A percentile compares a stretch with the other conserved stretches of the same genome.
These are phyloP conservation scores for Acrobasis suavella DNA, from an alignment of 2,888 invertebrate genomes.

Conservation along the genomic window DNA sequence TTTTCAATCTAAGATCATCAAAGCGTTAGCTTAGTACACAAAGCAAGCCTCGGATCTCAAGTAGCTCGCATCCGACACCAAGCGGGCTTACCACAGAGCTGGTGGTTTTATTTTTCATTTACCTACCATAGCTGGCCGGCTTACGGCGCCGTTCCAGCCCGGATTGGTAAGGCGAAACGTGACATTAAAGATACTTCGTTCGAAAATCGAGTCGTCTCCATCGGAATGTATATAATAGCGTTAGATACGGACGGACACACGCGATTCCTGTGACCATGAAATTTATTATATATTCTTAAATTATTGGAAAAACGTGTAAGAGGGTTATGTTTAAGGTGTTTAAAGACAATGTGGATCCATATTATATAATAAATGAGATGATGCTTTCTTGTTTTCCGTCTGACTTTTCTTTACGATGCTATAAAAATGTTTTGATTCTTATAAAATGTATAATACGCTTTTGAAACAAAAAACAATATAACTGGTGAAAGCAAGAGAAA, in stretches of 20 bases:
- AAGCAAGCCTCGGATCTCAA: slow-evolving; percentile 38
- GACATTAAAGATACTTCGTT: slow-evolving; percentile 38
- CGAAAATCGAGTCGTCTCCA: slow-evolving; percentile 35
- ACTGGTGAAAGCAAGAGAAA: no score
- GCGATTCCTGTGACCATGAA: slow-evolving; percentile 36
- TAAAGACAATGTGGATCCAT: no score
- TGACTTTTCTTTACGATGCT: no score
- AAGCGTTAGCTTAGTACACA: slow-evolving; percentile 30
- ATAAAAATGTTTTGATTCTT: no score
- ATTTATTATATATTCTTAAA: slow-evolving; percentile 14
- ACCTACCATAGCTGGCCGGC: slow-evolving; percentile 44
- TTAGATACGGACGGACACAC: slow-evolving; percentile 20
- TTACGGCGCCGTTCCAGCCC: slow-evolving; percentile 36
- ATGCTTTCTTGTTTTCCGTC: no score
- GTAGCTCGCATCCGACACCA: slow-evolving; percentile 26
- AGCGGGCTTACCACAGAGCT: slow-evolving; percentile 36
- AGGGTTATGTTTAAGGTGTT: no score
- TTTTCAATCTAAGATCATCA: slow-evolving; percentile 11
- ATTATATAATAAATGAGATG: no score
- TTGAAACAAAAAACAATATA: no score
- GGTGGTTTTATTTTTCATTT: slow-evolving; percentile 60
- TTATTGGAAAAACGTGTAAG: no score
- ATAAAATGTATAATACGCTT: no score
- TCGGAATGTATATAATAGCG: slow-evolving; percentile 19
- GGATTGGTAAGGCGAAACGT: slow-evolving; percentile 49